These are phyloP conservation scores for Horisme vitalbata DNA, from an alignment of 2,888 invertebrate species.

Conservation along the genomic window DNA sequence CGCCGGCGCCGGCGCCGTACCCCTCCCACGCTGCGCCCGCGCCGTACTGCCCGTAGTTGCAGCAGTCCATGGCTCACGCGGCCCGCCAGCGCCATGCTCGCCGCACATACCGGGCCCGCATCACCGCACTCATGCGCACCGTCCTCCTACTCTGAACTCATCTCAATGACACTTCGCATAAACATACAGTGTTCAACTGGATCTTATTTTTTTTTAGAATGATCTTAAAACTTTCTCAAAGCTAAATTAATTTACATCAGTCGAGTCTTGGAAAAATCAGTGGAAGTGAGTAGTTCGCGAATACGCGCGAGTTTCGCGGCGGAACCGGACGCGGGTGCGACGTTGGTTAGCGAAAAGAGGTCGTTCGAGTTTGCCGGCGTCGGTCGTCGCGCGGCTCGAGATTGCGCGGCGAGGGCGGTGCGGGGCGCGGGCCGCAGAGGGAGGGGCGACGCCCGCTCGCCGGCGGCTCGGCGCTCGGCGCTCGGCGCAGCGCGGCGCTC, in stretches of 20 bases:
- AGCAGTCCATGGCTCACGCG: slow-evolving; percentile 78
- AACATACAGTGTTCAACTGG: slow-evolving; percentile 1
- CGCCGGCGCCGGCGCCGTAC: slow-evolving; percentile 50
- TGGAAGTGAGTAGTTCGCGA: slow-evolving; percentile 41
- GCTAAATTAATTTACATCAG: slow-evolving; percentile 3
- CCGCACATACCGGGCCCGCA: slow-evolving; percentile 51
- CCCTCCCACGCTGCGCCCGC: slow-evolving; percentile 58
- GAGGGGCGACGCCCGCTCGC: slow-evolving; percentile 71
- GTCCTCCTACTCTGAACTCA: slow-evolving; percentile 33
- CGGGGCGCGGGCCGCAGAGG: slow-evolving; percentile 54
- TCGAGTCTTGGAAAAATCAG: slow-evolving; percentile 33
- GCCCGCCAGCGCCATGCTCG: slow-evolving; percentile 58
- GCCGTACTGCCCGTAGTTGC: slow-evolving; percentile 79
- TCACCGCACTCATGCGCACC: slow-evolving; percentile 43
- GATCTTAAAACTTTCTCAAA: slow-evolving; percentile 21
- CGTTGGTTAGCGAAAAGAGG: slow-evolving; percentile 80
- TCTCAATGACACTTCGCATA: not conserved
- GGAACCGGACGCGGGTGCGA: slow-evolving; percentile 73
- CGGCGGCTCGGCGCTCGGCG: slow-evolving; percentile 74
- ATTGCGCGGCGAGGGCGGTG: slow-evolving; percentile 52
- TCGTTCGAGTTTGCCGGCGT: slow-evolving; percentile 80
- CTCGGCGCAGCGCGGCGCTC: slow-evolving; percentile 81
- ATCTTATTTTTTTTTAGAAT: not conserved
- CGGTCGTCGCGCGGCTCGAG: slow-evolving; percentile 49
- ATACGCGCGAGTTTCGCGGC: slow-evolving; percentile 75